Conservation (phyloP, 2,113 vertebrate genomes). For the Pongo pygmaeus region DNA sequence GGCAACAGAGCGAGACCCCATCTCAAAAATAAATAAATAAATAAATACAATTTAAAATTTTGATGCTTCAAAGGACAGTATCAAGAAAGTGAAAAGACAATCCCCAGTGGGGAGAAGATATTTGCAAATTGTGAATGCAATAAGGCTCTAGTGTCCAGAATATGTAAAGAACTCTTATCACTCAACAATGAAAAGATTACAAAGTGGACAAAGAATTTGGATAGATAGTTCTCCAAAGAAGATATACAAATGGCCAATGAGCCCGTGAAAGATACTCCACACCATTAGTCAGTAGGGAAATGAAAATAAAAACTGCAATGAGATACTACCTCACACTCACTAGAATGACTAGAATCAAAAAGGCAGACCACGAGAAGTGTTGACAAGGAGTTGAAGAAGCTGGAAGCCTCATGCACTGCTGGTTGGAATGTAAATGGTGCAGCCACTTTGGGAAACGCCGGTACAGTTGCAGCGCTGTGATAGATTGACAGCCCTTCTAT, state of each 20-base stretch:
- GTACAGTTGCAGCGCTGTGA: not conserved
- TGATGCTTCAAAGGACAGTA: not conserved
- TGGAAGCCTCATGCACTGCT: fast-evolving
- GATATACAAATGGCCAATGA: fast-evolving
- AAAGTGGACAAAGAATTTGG: not conserved
- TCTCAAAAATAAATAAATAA: too few relatives aligned
- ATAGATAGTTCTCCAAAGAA: not conserved
- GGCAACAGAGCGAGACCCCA: too few relatives aligned
- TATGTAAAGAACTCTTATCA: not conserved
- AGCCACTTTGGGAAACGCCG: not conserved
- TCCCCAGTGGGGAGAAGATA: not conserved
- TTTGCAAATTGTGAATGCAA: not conserved
- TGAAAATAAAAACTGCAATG: not conserved
- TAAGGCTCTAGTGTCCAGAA: not conserved
- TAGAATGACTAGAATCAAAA: not conserved
- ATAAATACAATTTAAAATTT: too few relatives aligned
- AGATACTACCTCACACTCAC: not conserved
- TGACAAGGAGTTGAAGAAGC: not conserved
- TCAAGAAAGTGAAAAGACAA: not conserved
- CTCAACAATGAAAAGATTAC: not conserved
- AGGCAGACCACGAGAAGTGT: fast-evolving
- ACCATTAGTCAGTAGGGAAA: not conserved
- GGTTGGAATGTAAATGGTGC: fast-evolving
- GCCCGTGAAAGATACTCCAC: not conserved
- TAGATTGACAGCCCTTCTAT: fast-evolving